These are phyloP conservation scores for Lottia scabra DNA, from an alignment of 2,888 invertebrate species.

Conservation along the genomic window DNA sequence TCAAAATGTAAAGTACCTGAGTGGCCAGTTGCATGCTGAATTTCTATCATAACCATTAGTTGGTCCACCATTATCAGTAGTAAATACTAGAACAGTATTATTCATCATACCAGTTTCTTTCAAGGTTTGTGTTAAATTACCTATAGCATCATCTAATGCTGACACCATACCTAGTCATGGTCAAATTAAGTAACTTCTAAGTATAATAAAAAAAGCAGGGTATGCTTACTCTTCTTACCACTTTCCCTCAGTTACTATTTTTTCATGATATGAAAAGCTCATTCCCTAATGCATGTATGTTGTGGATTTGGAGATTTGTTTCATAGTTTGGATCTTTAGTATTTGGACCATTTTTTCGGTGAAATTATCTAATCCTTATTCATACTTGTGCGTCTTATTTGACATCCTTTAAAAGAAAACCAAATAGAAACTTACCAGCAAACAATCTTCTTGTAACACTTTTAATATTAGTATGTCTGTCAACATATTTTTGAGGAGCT, in stretches of 20 bases:
- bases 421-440: constrained; percentile 77
- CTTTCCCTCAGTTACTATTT: too few relatives aligned
- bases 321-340: too few relatives aligned
- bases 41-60: constrained; percentile 80
- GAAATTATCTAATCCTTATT: too few relatives aligned
- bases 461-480: constrained; percentile 77
- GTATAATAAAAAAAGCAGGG: too few relatives aligned
- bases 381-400: too few relatives aligned
- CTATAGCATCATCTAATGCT: constrained; percentile 62
- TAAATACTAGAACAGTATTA: constrained; percentile 61
- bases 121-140: constrained; percentile 50
- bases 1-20: constrained; percentile 65
- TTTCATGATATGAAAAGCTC: too few relatives aligned
- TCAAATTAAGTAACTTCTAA: neutral
- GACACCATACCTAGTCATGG: constrained; percentile 48
- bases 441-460: constrained; percentile 80
- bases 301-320: too few relatives aligned
- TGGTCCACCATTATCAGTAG: constrained; percentile 72
- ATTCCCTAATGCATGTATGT: too few relatives aligned
- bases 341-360: too few relatives aligned
- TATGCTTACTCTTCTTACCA: too few relatives aligned
- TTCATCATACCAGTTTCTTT: constrained; percentile 51
- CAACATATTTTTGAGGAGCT: constrained; percentile 79
- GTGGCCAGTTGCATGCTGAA: constrained; percentile 76
- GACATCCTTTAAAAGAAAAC: constrained; percentile 77